Base-by-base conservation (phyloP, 1,140 invertebrate species). In the Drosophila gunungcola region DNA sequence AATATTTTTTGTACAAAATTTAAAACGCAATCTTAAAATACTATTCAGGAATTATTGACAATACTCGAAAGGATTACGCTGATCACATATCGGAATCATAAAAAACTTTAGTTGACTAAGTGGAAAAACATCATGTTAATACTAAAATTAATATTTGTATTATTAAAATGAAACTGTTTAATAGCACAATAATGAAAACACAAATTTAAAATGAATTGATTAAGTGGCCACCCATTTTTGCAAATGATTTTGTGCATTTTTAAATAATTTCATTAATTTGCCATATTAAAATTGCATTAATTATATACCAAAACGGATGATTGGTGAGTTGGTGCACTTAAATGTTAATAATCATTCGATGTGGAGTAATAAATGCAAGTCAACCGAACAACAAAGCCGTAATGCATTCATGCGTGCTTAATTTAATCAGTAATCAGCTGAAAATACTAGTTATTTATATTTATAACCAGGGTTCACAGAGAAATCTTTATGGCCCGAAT, bases 231-330 rank as follows among this genome's bases (percentile, higher is more conserved):
- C 11, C 27, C 34, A 13, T 36, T 21, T 29, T 34, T 12, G 38
- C 39, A 43, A 38, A 73, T 61, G 49, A 34, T 41, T 55, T 13
- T 49, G 38, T 48, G 25, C 13, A 63, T 39, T 62, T 54, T 73
- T 41, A 57, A 57, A 56, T 53, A 69, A 52, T 52, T 78, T 67
- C 76, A 85, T 86, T 81, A 85, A 86, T 70, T 85, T 85, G 76
- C 60, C 81, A 78, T 74, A 81, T 78, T 80, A 85, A 53, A 86
- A 69, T 58, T 53, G 46, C 60, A 81, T 74, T 86, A 78, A 85
- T 85, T 85, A 73, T 81, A 86, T 78, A 68, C 43, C 46, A 48
- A 80, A 81, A 76, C 58, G 53, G 43, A 43, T 29, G 56, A 53
- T 70, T 60, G 51, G 41, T 45, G 58, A 61, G 56, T 83, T 29